Base-by-base conservation (phyloP, 2,797 vertebrate genomes). In the Tokudaia muenninki region DNA sequence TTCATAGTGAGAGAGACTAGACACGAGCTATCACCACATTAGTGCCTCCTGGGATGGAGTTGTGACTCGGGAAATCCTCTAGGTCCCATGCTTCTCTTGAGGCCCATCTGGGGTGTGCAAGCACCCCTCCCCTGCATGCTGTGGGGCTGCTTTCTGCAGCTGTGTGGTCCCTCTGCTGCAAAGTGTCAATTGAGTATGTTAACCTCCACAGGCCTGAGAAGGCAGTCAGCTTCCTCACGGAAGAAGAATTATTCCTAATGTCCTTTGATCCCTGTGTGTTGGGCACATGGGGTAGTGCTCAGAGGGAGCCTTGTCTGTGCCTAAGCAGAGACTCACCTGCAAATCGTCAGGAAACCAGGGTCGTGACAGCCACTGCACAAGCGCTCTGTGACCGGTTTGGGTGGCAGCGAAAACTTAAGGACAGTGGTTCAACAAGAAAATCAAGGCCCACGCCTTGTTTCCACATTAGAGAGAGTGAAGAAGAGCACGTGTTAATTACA, bases 401-500 rank as follows among this genome's bases (percentile, higher is more conserved):
- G 84, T 83, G 74, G 77, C 0, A 0, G 93, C 91, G 24, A 90
- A 92, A 98, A 63, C 70, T 80, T 96, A 52, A 98, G 98, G 97
- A 98, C 97, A 98, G 92, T 1, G 67, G 98, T 98, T 98, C 98
- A 98, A 98, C 98, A 98, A 98, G 98, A 88, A 96, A 91, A 96
- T 97, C 98, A 97, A 98, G 98, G 79, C 21, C n/a, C 97, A 97
- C 72, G 96, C 98, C 97, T 96, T 98, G 98, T 98, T 98, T 98
- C 98, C 94, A 97, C 98, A 98, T 98, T 98, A 98, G 88, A 97
- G 95, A 96, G 97, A 96, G 97, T 93, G 97, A 98, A 97, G 98
- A 98, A 97, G 98, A 98, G 97, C 97, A 97, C 93, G 97, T 98
- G 96, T 98, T 98, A 98, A 98, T 98, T 98, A 98, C 98, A 98